Percentiles rank a stretch among this genome's conserved stretches.
phyloP scores from a whole-genome alignment of 2,797 vertebrate genomes.

The Austrolebias charrua region DNA sequence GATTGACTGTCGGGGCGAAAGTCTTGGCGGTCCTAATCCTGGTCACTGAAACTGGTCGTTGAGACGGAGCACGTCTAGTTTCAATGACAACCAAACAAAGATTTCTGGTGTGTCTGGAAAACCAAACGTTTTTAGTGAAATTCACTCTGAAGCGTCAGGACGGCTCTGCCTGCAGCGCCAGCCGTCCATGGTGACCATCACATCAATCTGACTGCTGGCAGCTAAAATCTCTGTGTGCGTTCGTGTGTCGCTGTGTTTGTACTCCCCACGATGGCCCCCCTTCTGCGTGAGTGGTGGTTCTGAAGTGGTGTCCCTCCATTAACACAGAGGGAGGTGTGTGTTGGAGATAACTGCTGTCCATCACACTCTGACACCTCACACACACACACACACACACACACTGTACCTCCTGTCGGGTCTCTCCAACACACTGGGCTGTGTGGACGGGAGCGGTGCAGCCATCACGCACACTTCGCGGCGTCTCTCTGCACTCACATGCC shows the following conservation, averaged over 20 bases:
- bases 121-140: no score
- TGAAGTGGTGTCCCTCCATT: conserved; percentile 76
- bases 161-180: neutral
- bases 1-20: no score
- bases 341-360: conserved; percentile 65
- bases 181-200: no score
- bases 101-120: no score
- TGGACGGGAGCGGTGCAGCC: conserved; percentile 13
- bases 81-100: no score
- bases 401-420: conserved; percentile 14
- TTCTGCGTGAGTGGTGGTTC: conserved; percentile 32
- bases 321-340: conserved; percentile 76
- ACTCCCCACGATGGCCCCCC: conserved; percentile 26
- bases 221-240: conserved; percentile 4
- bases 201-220: no score
- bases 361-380: conserved; percentile 55
- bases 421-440: conserved; percentile 26
- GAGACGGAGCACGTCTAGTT: no score
- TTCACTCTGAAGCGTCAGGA: no score
- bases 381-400: conserved; percentile 21
- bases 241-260: conserved; percentile 11
- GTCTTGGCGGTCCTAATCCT: no score
- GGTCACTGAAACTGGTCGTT: no score
- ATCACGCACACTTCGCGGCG: conserved; percentile 62
- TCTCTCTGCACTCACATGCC: conserved; percentile 52